A percentile compares a stretch with the other conserved stretches of the same genome.
phyloP scores from a whole-genome alignment of 2,113 vertebrate species.

The Hiodon alosoides region DNA sequence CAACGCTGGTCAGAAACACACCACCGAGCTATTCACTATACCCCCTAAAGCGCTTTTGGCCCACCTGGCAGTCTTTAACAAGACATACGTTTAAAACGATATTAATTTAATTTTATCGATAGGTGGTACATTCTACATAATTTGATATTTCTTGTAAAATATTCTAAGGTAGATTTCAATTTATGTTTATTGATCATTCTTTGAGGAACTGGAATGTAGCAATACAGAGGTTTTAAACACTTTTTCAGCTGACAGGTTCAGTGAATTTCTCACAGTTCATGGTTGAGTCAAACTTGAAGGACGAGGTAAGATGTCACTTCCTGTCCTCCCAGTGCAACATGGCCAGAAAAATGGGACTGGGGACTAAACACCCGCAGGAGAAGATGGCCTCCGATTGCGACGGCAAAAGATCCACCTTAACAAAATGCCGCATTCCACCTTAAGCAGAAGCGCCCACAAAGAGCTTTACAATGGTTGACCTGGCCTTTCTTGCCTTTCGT shows the following conservation, averaged over 20 bases:
- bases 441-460: constrained; percentile 27
- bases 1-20: no score
- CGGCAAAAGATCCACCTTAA: constrained; percentile 20
- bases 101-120: no score
- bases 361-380: background rate
- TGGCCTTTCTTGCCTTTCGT: constrained; percentile 28
- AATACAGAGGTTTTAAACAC: background rate
- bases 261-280: constrained; percentile 36
- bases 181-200: constrained; percentile 19
- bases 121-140: no score
- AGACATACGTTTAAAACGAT: no score
- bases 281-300: constrained; percentile 31
- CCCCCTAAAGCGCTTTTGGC: no score
- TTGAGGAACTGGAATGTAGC: constrained; percentile 26
- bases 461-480: constrained; percentile 26
- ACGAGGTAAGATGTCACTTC: constrained; percentile 33
- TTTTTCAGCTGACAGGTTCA: constrained; percentile 30
- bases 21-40: no score
- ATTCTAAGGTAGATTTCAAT: no score
- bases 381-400: background rate
- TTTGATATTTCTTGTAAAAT: no score
- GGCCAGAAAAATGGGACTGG: constrained; percentile 13
- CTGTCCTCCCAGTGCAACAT: constrained; percentile 28
- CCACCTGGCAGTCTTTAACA: no score
- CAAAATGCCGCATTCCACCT: constrained; percentile 23